phyloP scores from a whole-genome alignment of 2,888 invertebrate genomes.

The Phortica magna region DNA sequence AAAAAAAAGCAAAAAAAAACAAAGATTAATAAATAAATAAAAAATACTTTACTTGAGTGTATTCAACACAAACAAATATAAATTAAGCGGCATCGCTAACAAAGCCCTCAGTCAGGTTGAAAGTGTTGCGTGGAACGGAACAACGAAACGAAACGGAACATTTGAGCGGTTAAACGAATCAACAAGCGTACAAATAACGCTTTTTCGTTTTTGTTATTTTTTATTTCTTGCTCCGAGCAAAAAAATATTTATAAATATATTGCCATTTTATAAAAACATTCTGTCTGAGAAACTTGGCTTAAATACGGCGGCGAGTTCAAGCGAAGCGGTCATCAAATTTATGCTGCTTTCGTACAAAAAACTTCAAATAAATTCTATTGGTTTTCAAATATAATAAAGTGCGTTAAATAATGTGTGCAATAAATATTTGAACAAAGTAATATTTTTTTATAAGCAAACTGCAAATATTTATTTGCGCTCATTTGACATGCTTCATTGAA shows the following conservation, averaged over 20 bases:
- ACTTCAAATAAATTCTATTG: background rate
- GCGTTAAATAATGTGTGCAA: background rate
- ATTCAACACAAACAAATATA: conserved; percentile 53
- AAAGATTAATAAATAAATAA: background rate
- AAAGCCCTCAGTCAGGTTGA: conserved; percentile 70
- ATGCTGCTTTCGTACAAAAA: background rate
- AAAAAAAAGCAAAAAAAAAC: background rate
- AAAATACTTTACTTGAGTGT: conserved; percentile 5
- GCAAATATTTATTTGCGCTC: background rate
- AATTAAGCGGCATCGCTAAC: conserved; percentile 66
- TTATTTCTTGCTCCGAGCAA: background rate
- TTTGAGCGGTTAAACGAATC: background rate
- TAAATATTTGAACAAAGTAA: background rate
- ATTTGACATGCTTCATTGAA: background rate
- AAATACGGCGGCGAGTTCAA: background rate
- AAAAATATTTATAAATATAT: no score
- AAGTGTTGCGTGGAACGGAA: conserved; percentile 55
- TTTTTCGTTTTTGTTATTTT: background rate
- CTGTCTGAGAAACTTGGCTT: background rate
- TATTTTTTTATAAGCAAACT: background rate
- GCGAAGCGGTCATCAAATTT: background rate
- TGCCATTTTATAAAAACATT: no score
- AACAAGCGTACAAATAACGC: conserved; percentile 41
- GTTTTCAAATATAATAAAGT: background rate
- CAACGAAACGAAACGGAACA: conserved; percentile 39